These are phyloP conservation scores for Brachystomella parvula DNA, from an alignment of 1,140 invertebrate species.

Conservation along the genomic window DNA sequence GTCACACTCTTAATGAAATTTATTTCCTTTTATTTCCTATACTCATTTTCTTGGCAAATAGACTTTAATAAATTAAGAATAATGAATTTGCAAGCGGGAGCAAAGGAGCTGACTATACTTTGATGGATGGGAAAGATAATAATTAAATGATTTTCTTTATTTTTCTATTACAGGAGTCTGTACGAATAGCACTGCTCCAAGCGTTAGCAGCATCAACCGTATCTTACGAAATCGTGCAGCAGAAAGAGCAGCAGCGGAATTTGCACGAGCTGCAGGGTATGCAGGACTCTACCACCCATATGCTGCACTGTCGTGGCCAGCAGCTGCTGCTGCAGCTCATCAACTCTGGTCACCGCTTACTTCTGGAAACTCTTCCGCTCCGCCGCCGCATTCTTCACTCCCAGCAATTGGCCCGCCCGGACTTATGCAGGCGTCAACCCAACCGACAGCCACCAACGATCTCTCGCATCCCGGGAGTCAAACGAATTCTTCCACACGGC, in stretches of 20 bases:
- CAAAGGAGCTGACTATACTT: no score
- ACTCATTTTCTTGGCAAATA: background rate
- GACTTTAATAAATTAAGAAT: no score
- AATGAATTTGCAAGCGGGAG: no score
- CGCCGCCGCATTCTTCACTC: slow-evolving; percentile 8
- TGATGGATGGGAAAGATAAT: no score
- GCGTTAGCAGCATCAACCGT: slow-evolving; percentile 85
- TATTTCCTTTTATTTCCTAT: background rate
- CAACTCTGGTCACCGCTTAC: slow-evolving; percentile 39
- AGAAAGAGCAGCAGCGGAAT: slow-evolving; percentile 85
- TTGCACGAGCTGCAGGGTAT: slow-evolving; percentile 80
- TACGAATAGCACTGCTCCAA: slow-evolving; percentile 76
- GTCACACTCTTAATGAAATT: slow-evolving; percentile 8
- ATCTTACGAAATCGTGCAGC: slow-evolving; percentile 83
- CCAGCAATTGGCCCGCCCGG: slow-evolving; percentile 32
- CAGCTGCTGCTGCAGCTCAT: slow-evolving; percentile 30
- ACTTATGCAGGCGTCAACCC: slow-evolving; percentile 21
- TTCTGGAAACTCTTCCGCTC: background rate
- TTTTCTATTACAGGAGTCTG: slow-evolving; percentile 61
- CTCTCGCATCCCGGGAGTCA: slow-evolving; percentile 38
- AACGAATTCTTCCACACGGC: slow-evolving; percentile 35
- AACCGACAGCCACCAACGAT: slow-evolving; percentile 37
- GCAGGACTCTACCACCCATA: slow-evolving; percentile 58
- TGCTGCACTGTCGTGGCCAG: slow-evolving; percentile 42
- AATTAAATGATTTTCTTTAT: background rate